phyloP scores from a whole-genome alignment of 92 coral and sea anemone species.

The Heteractis magnifica region DNA sequence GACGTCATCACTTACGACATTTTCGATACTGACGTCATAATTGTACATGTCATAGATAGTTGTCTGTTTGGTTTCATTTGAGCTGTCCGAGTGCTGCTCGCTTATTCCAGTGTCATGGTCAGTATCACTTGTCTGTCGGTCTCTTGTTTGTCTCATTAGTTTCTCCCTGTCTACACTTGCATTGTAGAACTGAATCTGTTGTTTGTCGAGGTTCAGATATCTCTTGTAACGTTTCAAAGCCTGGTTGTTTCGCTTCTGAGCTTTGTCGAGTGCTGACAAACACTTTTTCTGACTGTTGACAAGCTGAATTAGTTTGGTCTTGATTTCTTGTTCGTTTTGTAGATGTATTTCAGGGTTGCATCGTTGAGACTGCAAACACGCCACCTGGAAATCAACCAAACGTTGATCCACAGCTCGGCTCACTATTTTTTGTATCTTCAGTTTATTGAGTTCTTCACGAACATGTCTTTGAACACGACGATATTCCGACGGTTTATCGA shows the following conservation, averaged over 20 bases:
- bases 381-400: slow-evolving; percentile 27
- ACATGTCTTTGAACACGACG: slow-evolving; percentile 26
- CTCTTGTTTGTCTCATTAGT: slow-evolving; percentile 1
- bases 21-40: slow-evolving; percentile 1
- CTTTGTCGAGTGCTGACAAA: slow-evolving; percentile 33
- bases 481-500: slow-evolving; percentile 30
- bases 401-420: slow-evolving; percentile 28
- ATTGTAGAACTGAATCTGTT: slow-evolving; percentile 9
- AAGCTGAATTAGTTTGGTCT: slow-evolving; percentile 23
- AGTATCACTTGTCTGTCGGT: slow-evolving; percentile 52
- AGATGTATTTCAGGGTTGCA: slow-evolving; percentile 16
- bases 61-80: slow-evolving; percentile 28
- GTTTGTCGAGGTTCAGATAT: slow-evolving; percentile 3
- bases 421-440: slow-evolving; percentile 16
- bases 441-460: slow-evolving; percentile 25
- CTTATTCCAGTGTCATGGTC: slow-evolving; percentile 89
- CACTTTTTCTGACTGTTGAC: slow-evolving; percentile 48
- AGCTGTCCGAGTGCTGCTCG: slow-evolving; percentile 72
- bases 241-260: slow-evolving; percentile 40
- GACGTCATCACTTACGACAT: slow-evolving; percentile 27
- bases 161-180: not conserved
- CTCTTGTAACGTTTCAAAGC: slow-evolving; percentile 40
- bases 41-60: slow-evolving; percentile 5
- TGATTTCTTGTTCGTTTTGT: slow-evolving; percentile 35
- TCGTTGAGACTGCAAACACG: slow-evolving; percentile 7